Evolutionary conservation across 2,888 invertebrate species (phyloP), one percentile per base, ranked within the genome.

Genomic region (Aphidoletes aphidimyza): DNA sequence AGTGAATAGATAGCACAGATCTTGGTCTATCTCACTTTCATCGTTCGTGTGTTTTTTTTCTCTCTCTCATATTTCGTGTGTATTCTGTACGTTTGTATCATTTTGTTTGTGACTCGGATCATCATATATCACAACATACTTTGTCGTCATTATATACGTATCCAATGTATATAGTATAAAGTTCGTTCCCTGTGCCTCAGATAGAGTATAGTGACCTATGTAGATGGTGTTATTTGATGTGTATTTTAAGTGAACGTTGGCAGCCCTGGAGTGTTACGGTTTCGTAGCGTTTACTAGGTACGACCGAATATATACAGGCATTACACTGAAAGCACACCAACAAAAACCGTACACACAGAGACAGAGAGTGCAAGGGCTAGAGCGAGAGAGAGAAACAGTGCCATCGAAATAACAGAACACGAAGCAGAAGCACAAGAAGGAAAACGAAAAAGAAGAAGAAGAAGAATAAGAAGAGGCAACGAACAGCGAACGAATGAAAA

Each of bases 191-290:
- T 84, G 59, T 78, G 84, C 78, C 84, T 78, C 78, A 84, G 30
- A 69, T 69, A 69, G 81, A 81, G 81, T 81, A 69, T 78, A 84
- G 84, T 84, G 69, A 84, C 78, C 69, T 78, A 85, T 86, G 86
- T 86, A 86, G 86, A 87, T 87, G 86, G 86, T 86, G 86, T 85
- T 86, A 85, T 85, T 87, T 85, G 85, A 88, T 89, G 88, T 88
- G 69, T 86, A 84, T 85, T 84, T 84, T 87, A 89, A 88, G 90
- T 90, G 90, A 90, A 90, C 89, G 90, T 89, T 90, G 90, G 90
- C 90, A 90, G 88, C 90, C 89, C 90, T 90, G 90, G 90, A 90
- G 90, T 89, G 90, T 89, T 90, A 90, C 90, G 90, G 90, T 90
- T 89, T 89, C 89, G 89, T 89, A 89, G 90, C 89, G 89, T 90